Conservation (phyloP, 2,113 vertebrate species). For the Riparia riparia region DNA sequence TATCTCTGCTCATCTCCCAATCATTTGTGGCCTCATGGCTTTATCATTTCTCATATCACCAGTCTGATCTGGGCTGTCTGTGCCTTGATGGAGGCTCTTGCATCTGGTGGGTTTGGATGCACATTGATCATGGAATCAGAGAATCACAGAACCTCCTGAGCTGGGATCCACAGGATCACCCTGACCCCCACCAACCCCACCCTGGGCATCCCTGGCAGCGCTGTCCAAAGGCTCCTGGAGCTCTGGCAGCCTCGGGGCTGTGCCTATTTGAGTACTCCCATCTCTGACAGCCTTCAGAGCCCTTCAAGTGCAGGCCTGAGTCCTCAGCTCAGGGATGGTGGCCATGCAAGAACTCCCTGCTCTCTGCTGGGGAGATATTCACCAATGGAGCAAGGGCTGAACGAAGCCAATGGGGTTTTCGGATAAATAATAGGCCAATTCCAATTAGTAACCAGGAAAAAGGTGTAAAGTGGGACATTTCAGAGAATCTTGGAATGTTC, state of each 20-base stretch:
- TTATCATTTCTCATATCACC: neutral
- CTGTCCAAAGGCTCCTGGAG: neutral
- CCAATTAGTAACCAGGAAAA: neutral
- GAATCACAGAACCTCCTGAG: neutral
- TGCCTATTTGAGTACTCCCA: neutral
- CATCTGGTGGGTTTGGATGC: neutral
- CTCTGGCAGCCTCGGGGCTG: constrained; percentile 7
- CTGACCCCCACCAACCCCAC: neutral
- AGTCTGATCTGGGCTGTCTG: neutral
- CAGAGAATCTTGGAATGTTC: neutral
- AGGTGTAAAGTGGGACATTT: neutral
- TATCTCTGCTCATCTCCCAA: neutral
- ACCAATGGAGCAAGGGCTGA: neutral
- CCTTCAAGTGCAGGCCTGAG: neutral
- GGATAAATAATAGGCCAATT: neutral
- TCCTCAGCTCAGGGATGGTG: neutral
- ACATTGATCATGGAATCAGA: fast-evolving
- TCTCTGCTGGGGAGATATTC: neutral
- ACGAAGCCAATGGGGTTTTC: fast-evolving
- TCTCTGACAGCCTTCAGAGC: neutral
- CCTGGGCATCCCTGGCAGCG: neutral
- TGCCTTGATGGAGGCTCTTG: neutral
- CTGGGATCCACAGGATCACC: neutral
- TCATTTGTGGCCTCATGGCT: neutral
- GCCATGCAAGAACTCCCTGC: neutral